Evolutionary conservation across 2,888 invertebrate species (phyloP), one percentile per base, ranked within the genome.

Genomic region (Phanerotoma sp.): DNA sequence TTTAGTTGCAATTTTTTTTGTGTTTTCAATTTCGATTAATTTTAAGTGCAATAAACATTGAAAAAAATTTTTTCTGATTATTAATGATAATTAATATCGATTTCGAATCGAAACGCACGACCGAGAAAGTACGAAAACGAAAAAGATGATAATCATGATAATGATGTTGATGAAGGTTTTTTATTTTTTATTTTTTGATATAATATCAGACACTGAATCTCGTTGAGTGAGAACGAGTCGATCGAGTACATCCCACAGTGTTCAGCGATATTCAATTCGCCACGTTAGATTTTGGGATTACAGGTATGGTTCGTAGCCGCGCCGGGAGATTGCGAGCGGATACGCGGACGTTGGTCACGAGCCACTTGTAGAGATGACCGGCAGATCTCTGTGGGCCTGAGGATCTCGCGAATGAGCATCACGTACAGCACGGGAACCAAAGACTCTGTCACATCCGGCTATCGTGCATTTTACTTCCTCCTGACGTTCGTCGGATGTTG

Each of bases 381-480:
- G 60, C 22, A 72, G 59, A 38, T 76, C 75, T 45, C 75, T 64
- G 48, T 77, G 77, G 10, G 77, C 75, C 57, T 75, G 76, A 1
- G 71, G 75, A 59, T 77, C 76, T 21, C 75, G 69, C 56, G 86
- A 85, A 77, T 91, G 91, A 45, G 86, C 81, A 72, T 90, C 91
- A 58, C 91, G 82, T 63, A 87, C 86, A 61, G 89, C 88, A 64
- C 87, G 82, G 10, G 91, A 89, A 57, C 88, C 85, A 78, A 91
- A 92, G 44, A 88, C 86, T 66, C 89, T 86, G 46, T 85, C 86
- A 77, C 91, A 91, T 11, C 89, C 89, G 54, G 83, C 83, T 46
- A 89, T 81, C n/a, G 87, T 85, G 78, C 91, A 91, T 59, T 85
- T 82, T 67, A 86, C 87, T 78, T 89, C 83, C 54, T 89, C 87